Percentiles rank a stretch among this genome's conserved stretches.
Evolutionary conservation across 2,113 vertebrate genomes (phyloP).

Genomic region (Zapornia atra): DNA sequence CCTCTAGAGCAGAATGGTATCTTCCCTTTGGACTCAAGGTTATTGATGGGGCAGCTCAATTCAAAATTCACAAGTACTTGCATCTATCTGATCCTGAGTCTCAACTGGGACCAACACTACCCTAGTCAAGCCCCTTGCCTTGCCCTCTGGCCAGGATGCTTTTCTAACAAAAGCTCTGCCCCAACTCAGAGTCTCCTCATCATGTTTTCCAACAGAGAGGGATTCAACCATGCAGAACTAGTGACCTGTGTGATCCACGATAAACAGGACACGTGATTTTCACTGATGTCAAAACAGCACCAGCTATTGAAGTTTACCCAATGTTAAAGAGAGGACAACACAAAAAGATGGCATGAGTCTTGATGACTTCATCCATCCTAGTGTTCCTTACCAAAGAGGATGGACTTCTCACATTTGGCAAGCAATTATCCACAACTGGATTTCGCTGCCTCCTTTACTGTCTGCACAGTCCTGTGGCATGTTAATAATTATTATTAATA

Average conservation of each 20-base stretch:
- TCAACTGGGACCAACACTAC: fast-evolving
- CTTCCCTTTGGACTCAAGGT: background rate
- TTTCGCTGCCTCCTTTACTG: background rate
- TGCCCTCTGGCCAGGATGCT: background rate
- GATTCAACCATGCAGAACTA: background rate
- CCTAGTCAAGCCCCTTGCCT: background rate
- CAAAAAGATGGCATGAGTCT: background rate
- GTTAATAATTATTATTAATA: background rate
- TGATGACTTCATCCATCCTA: background rate
- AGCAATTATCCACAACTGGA: background rate
- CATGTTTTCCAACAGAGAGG: background rate
- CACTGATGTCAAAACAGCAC: background rate
- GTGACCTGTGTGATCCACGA: background rate
- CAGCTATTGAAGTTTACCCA: background rate
- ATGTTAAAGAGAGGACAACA: background rate
- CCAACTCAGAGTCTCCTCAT: background rate
- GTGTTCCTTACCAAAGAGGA: background rate
- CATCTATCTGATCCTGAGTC: background rate
- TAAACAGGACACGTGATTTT: background rate
- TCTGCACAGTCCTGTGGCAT: background rate
- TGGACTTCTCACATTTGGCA: background rate
- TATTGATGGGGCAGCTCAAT: background rate
- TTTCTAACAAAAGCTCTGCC: background rate
- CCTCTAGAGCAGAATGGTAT: background rate
- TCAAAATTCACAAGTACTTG: background rate